Percentiles rank a stretch among this genome's conserved stretches.
These are phyloP conservation scores for Vimba vimba DNA, from an alignment of 2,113 vertebrate genomes.

Conservation along the genomic window DNA sequence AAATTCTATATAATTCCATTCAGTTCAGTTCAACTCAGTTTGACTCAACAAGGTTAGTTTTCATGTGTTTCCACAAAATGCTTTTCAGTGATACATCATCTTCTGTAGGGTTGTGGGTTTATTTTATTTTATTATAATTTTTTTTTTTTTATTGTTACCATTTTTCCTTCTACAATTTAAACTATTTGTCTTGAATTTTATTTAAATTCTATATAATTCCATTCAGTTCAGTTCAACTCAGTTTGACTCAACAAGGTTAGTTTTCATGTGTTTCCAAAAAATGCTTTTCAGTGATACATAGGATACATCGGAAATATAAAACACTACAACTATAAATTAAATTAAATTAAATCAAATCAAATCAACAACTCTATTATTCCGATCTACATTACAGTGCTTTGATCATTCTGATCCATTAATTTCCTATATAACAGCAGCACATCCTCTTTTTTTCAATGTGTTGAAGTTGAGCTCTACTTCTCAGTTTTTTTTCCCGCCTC, in stretches of 20 bases:
- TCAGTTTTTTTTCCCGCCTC: slow-evolving; percentile 43
- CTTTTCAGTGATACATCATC: background rate
- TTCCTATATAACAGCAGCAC: slow-evolving; percentile 57
- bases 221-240: background rate
- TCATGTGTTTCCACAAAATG: background rate
- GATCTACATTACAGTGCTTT: background rate
- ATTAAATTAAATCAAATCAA: background rate
- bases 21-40: background rate
- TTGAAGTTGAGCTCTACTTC: background rate
- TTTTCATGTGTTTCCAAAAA: background rate
- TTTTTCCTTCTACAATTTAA: background rate
- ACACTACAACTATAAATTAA: background rate
- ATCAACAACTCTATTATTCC: too few species aligned
- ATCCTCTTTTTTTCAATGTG: slow-evolving; percentile 23
- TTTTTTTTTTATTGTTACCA: background rate
- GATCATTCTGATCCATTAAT: background rate
- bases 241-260: background rate
- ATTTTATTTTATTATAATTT: too few species aligned
- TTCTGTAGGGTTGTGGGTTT: too few species aligned
- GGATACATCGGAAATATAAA: background rate
- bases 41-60: background rate
- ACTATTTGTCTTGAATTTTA: background rate
- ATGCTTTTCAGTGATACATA: background rate
- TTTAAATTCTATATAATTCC: background rate
- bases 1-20: background rate